Percentiles rank a stretch among this genome's conserved stretches.
phyloP scores from a whole-genome alignment of 1,140 invertebrate genomes.

The Campoletis sonorensis region DNA sequence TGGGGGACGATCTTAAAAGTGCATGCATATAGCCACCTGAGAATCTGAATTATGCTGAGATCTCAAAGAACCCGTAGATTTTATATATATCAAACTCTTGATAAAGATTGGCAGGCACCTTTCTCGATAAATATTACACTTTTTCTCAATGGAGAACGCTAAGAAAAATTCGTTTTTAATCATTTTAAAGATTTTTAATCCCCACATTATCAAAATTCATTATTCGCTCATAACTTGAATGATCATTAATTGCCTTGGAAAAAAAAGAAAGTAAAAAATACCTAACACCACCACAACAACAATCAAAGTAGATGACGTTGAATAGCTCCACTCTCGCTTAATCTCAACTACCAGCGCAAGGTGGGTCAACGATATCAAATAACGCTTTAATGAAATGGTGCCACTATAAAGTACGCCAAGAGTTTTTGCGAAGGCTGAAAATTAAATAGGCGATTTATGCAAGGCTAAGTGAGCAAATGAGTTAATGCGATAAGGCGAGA shows the following conservation, averaged over 20 bases:
- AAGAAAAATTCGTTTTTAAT: no score
- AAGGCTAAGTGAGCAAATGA: constrained; percentile 1
- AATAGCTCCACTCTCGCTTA: background rate
- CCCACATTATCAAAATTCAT: no score
- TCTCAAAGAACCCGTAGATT: background rate
- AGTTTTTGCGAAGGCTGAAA: background rate
- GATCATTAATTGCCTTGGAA: no score
- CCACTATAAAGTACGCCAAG: background rate
- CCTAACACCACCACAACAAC: no score
- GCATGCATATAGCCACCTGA: background rate
- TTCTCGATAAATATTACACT: background rate
- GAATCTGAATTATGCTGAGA: constrained; percentile 9
- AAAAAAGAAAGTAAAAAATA: no score
- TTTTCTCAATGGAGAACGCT: no score
- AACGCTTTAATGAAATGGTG: background rate
- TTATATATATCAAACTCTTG: background rate
- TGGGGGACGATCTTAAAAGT: constrained; percentile 12
- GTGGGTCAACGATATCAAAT: background rate
- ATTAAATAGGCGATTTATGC: background rate
- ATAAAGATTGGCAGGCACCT: background rate
- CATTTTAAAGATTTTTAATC: no score
- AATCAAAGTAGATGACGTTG: no score
- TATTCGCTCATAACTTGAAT: no score
- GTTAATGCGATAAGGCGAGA: background rate
- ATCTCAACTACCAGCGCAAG: background rate